Base-by-base conservation (phyloP, 2,113 vertebrate genomes). In the Bos javanicus region DNA sequence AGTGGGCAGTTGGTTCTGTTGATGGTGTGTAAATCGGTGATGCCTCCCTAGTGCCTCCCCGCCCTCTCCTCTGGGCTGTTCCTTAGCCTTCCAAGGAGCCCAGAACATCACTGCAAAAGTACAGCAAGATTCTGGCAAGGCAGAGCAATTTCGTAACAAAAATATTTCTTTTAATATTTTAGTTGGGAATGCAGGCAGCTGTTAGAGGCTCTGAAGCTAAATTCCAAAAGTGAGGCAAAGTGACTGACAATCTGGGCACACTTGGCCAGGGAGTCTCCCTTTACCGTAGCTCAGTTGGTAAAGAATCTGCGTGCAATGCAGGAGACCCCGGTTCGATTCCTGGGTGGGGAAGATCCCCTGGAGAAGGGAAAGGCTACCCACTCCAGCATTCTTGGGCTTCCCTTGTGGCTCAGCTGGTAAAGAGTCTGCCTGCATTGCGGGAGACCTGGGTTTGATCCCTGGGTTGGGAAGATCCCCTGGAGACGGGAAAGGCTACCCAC, bases 91-190 rank as follows among this genome's bases (percentile, higher is more conserved):
- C 64, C 1, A 1, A 90, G 83, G 52, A 95, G 76, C 90, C 80
- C 67, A 36, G 76, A 25, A 12, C n/a, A 19, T 14, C 30, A 59
- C 30, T 14, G 21, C 71, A 95, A 85, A 85, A 46, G 84, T 25
- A 50, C 90, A 60, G 62, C n/a, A 16, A 50, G 59, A 57, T 36
- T 36, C 91, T 90, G 96, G 88, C 83, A 82, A 56, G 52, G 60
- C 64, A 50, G 30, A 92, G 30, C 12, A 7, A 36, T 80, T 64
- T 48, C 0, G 6, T 25, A 57, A 46, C 87, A 54, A 23, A 96
- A 60, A 84, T 43, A 81, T 88, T 95, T 91, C 90, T 80, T 62
- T 21, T 81, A 88, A 50, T 74, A 50, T 71, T 91, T 80, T 19
- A 52, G 54, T 28, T 48, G 54, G 48, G 81, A 54, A 23, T 12